phyloP scores from a whole-genome alignment of 2,113 vertebrate species.

The Probosciger aterrimus region DNA sequence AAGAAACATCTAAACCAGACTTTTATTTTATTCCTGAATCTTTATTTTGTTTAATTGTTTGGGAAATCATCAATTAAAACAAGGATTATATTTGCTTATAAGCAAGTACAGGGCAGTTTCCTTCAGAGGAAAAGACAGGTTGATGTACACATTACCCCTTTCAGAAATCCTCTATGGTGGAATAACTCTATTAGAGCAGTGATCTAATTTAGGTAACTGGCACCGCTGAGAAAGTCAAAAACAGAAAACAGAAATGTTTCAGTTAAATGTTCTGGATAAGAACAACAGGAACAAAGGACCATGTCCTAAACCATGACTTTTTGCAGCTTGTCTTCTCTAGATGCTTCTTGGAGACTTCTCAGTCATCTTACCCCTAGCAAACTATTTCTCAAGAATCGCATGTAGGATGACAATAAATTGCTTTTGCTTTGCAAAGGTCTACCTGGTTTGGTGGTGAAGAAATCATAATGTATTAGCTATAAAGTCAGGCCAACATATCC shows the following conservation, averaged over 20 bases:
- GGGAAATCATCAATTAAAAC: neutral
- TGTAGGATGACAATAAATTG: neutral
- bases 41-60: neutral
- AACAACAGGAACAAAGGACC: neutral
- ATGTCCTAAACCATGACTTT: accelerated
- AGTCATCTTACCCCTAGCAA: neutral
- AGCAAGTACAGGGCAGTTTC: neutral
- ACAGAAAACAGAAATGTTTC: neutral
- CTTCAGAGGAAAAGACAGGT: neutral
- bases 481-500: neutral
- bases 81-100: neutral
- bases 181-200: neutral
- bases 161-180: neutral
- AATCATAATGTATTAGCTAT: neutral
- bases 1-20: neutral
- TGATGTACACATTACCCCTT: neutral
- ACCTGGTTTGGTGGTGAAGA: neutral
- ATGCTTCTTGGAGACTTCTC: neutral
- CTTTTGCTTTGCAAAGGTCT: neutral
- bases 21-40: neutral
- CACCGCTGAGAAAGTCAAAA: neutral
- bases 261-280: neutral
- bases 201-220: neutral
- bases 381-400: neutral
- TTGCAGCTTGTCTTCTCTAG: neutral